Evolutionary conservation across 2,113 vertebrate species (phyloP).

Genomic region (Scatophagus argus): DNA sequence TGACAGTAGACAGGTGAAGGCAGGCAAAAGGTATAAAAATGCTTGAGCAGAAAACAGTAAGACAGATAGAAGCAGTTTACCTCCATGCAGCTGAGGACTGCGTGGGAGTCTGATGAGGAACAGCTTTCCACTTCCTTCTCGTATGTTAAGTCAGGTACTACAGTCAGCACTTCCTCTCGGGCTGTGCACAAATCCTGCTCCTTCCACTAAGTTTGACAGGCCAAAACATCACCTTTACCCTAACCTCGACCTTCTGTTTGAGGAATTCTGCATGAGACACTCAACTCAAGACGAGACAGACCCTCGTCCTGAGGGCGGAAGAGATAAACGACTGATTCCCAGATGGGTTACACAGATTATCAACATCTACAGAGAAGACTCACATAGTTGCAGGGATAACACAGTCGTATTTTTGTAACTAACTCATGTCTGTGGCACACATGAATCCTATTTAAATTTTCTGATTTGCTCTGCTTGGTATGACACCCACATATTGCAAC

Average conservation of each 20-base stretch:
- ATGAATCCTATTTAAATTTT: neutral
- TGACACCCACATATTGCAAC: neutral
- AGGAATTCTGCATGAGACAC: conserved; percentile 9
- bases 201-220: conserved; percentile 3
- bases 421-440: neutral
- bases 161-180: conserved; percentile 27
- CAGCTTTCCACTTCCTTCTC: neutral
- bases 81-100: neutral
- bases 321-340: neutral
- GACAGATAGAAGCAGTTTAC: neutral
- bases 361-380: conserved; percentile 2
- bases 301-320: neutral
- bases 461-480: neutral
- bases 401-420: neutral
- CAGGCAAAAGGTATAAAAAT: neutral
- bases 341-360: conserved; percentile 1
- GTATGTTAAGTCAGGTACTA: neutral
- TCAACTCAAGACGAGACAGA: neutral
- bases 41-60: neutral
- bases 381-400: neutral
- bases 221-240: conserved; percentile 33
- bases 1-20: conserved; percentile 6
- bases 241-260: neutral
- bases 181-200: conserved; percentile 19
- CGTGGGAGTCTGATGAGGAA: neutral